Conservation (phyloP, 1,140 invertebrate species). For the Drosophila pectinifera region DNA sequence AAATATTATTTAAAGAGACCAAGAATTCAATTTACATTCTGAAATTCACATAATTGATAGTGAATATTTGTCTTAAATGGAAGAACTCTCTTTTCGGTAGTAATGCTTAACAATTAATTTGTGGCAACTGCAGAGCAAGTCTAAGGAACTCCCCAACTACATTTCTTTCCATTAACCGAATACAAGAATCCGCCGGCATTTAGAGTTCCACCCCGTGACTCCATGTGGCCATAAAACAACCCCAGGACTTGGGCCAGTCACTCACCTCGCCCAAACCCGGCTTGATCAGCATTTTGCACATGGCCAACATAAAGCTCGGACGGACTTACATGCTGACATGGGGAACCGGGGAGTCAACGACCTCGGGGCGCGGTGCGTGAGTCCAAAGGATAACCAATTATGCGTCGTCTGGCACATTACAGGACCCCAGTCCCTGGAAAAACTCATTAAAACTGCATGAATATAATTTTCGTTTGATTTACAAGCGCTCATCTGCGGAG, state of each 20-base stretch:
- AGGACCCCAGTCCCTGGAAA: constrained; percentile 35
- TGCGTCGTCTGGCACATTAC: constrained; percentile 64
- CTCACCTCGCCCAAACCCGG: constrained; percentile 20
- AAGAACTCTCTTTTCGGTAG: not conserved
- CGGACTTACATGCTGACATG: constrained; percentile 1
- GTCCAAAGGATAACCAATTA: constrained; percentile 73
- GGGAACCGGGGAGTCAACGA: constrained; percentile 52
- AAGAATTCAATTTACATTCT: not conserved
- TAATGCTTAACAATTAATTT: constrained; percentile 15
- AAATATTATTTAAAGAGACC: not conserved
- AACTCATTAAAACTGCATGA: constrained; percentile 83
- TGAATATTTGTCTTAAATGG: not conserved
- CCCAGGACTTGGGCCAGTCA: constrained; percentile 7
- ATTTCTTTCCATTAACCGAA: constrained; percentile 12
- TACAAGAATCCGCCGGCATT: not conserved
- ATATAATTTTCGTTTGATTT: constrained; percentile 83
- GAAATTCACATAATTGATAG: not conserved
- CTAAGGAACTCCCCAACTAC: not conserved
- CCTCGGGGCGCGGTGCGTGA: constrained; percentile 42
- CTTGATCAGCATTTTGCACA: constrained; percentile 39
- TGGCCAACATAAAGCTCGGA: constrained; percentile 39
- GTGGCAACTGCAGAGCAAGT: constrained; percentile 3
- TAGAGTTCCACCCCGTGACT: constrained; percentile 13
- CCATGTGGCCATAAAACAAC: constrained; percentile 1
- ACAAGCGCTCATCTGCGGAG: constrained; percentile 70